Conservation (phyloP, 2,888 invertebrate species). For the Xestia sexstrigata region DNA sequence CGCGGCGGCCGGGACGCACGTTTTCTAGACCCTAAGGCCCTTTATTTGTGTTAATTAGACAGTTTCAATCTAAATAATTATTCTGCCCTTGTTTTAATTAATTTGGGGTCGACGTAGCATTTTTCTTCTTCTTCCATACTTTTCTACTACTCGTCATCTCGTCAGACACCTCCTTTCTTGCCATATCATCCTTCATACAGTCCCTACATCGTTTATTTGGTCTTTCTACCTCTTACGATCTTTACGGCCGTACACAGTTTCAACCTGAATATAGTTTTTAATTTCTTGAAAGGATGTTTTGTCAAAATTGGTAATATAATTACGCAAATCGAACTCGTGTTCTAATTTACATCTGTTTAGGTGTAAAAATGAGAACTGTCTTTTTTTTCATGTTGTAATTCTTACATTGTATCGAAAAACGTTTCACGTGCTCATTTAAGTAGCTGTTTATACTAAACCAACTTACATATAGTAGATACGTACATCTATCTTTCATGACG, state of each 20-base stretch:
- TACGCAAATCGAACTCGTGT: neutral
- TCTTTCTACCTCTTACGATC: too few relatives aligned
- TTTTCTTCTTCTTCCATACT: too few relatives aligned
- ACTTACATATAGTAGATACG: too few relatives aligned
- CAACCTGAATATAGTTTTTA: neutral
- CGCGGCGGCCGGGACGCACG: too few relatives aligned
- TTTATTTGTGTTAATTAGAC: neutral
- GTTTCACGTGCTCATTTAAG: neutral
- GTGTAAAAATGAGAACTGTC: neutral
- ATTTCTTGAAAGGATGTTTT: neutral
- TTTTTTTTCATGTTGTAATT: neutral
- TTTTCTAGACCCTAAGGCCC: neutral
- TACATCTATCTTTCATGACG: neutral
- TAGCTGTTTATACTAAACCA: neutral
- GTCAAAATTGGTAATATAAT: neutral
- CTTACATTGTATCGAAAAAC: neutral
- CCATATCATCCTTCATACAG: too few relatives aligned
- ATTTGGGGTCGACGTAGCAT: too few relatives aligned
- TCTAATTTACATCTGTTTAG: neutral
- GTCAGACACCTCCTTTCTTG: too few relatives aligned
- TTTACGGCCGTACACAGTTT: neutral
- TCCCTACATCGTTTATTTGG: too few relatives aligned
- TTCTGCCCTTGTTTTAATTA: too few relatives aligned
- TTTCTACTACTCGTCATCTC: too few relatives aligned
- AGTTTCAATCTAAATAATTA: neutral